Percentiles rank a stretch among this genome's conserved stretches.
Conservation (phyloP, 1,140 invertebrate species). For the Neodiprion fabricii region DNA sequence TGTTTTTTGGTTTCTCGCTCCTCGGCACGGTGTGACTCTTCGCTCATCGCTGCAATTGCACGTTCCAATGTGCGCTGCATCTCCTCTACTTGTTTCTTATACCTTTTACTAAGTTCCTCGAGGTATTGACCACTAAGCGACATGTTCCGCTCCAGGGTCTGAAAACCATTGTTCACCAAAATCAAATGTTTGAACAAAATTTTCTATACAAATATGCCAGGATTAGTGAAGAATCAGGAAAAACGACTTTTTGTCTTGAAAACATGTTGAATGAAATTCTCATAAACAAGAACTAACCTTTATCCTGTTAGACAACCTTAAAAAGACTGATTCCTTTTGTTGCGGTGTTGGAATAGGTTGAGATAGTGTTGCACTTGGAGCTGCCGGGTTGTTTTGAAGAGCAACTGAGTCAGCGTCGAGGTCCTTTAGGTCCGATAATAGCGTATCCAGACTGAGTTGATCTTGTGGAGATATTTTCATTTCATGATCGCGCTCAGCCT, state of each 20-base stretch:
- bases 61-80: constrained; percentile 87
- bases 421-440: constrained; percentile 61
- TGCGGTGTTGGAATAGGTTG: constrained; percentile 55
- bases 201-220: constrained; percentile 3
- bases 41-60: constrained; percentile 76
- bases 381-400: constrained; percentile 37
- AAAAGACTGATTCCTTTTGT: constrained; percentile 93
- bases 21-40: constrained; percentile 73
- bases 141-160: constrained; percentile 94
- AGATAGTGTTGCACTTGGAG: constrained; percentile 35
- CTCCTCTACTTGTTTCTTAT: constrained; percentile 96
- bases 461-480: constrained; percentile 47
- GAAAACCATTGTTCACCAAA: constrained; percentile 48
- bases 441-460: constrained; percentile 54
- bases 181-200: constrained; percentile 15
- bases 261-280: constrained; percentile 20
- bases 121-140: constrained; percentile 94
- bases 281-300: constrained; percentile 68
- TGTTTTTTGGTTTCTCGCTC: constrained; percentile 72
- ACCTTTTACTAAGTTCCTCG: constrained; percentile 91
- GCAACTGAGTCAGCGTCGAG: constrained; percentile 48
- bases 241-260: constrained; percentile 12
- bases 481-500: constrained; percentile 36
- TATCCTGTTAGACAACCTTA: constrained; percentile 93
- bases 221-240: constrained; percentile 10